Conservation (phyloP, 1,140 invertebrate genomes). For the Heterodera schachtii region DNA sequence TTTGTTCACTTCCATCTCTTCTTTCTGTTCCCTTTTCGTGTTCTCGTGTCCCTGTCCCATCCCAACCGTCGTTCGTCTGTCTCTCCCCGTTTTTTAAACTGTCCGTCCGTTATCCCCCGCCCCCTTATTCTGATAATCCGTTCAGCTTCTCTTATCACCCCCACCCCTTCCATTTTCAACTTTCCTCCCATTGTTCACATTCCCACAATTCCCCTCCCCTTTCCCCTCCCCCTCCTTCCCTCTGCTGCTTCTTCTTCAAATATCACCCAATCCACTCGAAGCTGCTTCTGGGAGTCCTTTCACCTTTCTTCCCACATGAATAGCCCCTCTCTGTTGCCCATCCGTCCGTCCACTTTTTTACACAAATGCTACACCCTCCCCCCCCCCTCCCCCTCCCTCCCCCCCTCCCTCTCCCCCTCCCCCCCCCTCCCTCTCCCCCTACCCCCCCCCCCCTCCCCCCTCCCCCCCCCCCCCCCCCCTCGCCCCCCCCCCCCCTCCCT, state of each 20-base stretch:
- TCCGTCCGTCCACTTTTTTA: not conserved
- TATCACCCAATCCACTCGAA: too few relatives aligned
- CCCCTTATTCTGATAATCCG: too few relatives aligned
- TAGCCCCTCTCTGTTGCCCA: not conserved
- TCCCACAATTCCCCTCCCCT: too few relatives aligned
- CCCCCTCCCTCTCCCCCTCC: not conserved
- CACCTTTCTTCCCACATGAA: not conserved
- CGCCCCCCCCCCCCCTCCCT: not conserved
- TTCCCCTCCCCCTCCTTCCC: not conserved
- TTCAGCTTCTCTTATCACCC: too few relatives aligned
- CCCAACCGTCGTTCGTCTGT: too few relatives aligned
- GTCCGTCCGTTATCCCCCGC: too few relatives aligned
- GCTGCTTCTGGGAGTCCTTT: not conserved
- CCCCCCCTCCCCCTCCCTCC: not conserved
- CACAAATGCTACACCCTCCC: too few relatives aligned
- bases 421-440: not conserved
- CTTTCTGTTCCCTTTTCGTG: too few relatives aligned
- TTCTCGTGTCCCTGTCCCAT: too few relatives aligned
- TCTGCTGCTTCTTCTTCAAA: too few relatives aligned
- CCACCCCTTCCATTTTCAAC: not conserved
- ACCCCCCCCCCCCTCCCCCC: not conserved
- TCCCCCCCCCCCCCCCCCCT: not conserved
- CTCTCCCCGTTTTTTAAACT: too few relatives aligned
- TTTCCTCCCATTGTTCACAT: not conserved
- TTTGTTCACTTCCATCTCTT: too few relatives aligned